Percentiles rank a stretch among this genome's conserved stretches.
phyloP scores from a whole-genome alignment of 2,113 vertebrate species.

The Argyrosomus japonicus region DNA sequence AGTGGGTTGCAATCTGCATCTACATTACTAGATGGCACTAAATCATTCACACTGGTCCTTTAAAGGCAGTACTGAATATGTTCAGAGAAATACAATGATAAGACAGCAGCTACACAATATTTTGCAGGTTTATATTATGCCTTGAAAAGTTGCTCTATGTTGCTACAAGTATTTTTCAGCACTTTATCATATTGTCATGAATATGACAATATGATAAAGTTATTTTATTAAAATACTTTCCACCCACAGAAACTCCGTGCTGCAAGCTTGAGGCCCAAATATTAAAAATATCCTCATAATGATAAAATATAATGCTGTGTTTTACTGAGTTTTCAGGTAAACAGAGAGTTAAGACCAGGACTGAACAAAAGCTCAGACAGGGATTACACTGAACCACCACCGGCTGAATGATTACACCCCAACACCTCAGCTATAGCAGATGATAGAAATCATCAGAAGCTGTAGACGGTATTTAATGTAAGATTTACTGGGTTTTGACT shows the following conservation, averaged over 20 bases:
- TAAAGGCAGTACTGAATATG: not conserved
- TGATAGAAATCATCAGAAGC: constrained; percentile 5
- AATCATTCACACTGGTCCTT: too few species aligned
- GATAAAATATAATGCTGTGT: not conserved
- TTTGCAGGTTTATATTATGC: not conserved
- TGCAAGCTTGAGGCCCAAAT: not conserved
- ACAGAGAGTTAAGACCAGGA: not conserved
- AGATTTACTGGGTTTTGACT: constrained; percentile 36
- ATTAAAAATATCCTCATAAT: not conserved
- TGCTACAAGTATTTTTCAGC: not conserved
- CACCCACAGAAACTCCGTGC: not conserved
- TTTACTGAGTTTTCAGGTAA: constrained; percentile 1
- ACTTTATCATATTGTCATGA: constrained; percentile 2
- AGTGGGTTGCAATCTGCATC: too few species aligned
- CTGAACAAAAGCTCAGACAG: constrained; percentile 19
- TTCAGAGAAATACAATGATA: not conserved
- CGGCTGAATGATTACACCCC: not conserved
- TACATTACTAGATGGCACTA: too few species aligned
- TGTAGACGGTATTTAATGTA: constrained; percentile 24
- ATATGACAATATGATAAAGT: not conserved
- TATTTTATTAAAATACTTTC: not conserved
- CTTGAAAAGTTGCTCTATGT: not conserved
- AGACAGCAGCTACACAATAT: not conserved
- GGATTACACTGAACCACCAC: constrained; percentile 5
- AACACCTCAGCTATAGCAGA: not conserved